A percentile compares a stretch with the other conserved stretches of the same genome.
Conservation (phyloP, 2,797 vertebrate species). For the Liasis olivaceus region DNA sequence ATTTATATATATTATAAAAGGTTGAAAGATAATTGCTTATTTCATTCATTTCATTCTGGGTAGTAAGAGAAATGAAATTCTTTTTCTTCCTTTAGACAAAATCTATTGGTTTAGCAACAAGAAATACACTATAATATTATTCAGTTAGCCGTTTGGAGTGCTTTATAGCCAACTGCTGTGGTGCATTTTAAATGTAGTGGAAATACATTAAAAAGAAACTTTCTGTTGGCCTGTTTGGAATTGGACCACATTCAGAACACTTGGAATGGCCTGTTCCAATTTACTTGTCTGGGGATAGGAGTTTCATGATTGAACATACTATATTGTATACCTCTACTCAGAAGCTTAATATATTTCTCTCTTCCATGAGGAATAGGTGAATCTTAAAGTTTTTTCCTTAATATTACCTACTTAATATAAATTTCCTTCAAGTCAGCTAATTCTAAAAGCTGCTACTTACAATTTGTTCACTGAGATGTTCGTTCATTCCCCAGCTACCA, state of each 20-base stretch:
- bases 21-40: not conserved
- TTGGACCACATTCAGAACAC: too few relatives aligned
- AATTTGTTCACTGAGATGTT: too few relatives aligned
- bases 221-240: too few relatives aligned
- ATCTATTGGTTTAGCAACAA: not conserved
- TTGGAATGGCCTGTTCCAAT: too few relatives aligned
- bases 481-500: too few relatives aligned
- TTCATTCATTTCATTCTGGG: not conserved
- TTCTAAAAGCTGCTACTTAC: not conserved
- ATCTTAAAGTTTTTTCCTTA: not conserved
- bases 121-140: not conserved
- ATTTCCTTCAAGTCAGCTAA: not conserved
- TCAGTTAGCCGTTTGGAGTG: not conserved
- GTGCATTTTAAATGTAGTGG: not conserved
- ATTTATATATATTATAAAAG: not conserved
- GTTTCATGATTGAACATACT: too few relatives aligned
- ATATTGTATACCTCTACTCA: too few relatives aligned
- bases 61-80: constrained; percentile 8
- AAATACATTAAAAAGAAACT: not conserved
- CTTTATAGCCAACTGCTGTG: not conserved
- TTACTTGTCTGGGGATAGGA: too few relatives aligned
- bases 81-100: not conserved
- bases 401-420: not conserved
- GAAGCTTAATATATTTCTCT: too few relatives aligned
- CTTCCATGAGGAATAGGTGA: too few relatives aligned